Evolutionary conservation across 2,797 vertebrate species (phyloP), one percentile per base, ranked within the genome.

Genomic region (Platalea minor): DNA sequence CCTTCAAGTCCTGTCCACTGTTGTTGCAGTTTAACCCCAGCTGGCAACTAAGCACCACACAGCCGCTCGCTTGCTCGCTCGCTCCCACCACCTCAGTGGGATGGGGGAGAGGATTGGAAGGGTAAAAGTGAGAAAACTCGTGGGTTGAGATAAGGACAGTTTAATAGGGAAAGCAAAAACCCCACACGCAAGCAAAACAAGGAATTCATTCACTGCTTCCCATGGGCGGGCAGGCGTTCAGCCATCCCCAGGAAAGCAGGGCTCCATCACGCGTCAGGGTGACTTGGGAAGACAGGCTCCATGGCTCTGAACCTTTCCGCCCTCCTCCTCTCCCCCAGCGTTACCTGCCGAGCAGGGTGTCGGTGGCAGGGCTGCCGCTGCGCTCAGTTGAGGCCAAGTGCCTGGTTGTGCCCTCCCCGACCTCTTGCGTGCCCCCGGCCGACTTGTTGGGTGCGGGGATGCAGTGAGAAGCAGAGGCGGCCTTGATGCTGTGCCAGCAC

Each of bases 181-280:
- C 0, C 0, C 1, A 0, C 4, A 2, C 0, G 0, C 13, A 35
- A 64, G 74, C n/a, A 67, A 35, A 60, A 3, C 13, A 53, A 57
- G 43, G 61, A 41, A 31, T 59, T 24, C 1, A 8, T 45, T 63
- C 54, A 6, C 13, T 0, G 0, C 23, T 53, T 50, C 11, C 12
- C 17, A 1, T 1, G 0, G 2, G 31, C 26, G 29, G 75, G 31
- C 50, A 5, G 26, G 11, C 13, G 41, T 31, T 65, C 69, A 17
- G 19, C 51, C 26, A 7, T 6, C n/a, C 10, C 11, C n/a, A 35
- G 39, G n/a, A 28, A 9, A 45, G 21, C 2, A 23, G 53, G 13
- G 25, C 33, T 74, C 17, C 26, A 2, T 54, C 13, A 50, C 0
- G 0, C 0, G 0, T 17, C 37, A 33, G 0, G 0, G 13, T 21